phyloP scores from a whole-genome alignment of 2,113 vertebrate genomes.

The Lichenostomus cassidix region DNA sequence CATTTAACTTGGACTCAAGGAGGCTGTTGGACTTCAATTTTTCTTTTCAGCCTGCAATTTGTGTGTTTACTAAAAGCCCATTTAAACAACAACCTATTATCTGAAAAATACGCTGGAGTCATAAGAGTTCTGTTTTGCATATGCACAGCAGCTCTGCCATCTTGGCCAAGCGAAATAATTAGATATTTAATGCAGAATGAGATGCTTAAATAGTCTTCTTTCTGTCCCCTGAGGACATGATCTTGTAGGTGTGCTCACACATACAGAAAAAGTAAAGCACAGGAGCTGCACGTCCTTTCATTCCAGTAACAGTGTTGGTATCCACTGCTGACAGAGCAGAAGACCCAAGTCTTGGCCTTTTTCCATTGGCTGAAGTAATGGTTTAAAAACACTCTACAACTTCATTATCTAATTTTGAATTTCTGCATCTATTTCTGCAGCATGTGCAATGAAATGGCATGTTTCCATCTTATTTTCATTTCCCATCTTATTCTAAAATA shows the following conservation, averaged over 20 bases:
- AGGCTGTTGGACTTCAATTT: not conserved
- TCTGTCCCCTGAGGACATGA: not conserved
- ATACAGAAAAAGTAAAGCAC: not conserved
- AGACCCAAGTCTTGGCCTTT: not conserved
- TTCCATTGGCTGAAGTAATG: conserved; percentile 40
- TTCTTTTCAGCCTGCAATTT: not conserved
- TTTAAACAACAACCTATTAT: not conserved
- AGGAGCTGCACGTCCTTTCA: accelerated
- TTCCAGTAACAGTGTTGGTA: not conserved
- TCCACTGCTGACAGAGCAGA: not conserved
- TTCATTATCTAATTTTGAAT: conserved; percentile 24
- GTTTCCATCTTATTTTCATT: conserved; percentile 37
- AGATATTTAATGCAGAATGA: not conserved
- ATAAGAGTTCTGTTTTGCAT: not conserved
- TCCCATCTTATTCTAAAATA: conserved; percentile 6
- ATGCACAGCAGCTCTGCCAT: not conserved
- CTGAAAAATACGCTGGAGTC: not conserved
- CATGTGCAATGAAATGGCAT: conserved; percentile 37
- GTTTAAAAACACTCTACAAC: not conserved
- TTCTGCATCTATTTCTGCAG: not conserved
- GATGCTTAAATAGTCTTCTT: not conserved
- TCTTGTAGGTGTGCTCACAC: not conserved
- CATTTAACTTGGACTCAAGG: not conserved
- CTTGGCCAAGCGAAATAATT: not conserved
- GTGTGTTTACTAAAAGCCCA: not conserved